A percentile compares a stretch with the other conserved stretches of the same genome.
phyloP scores from a whole-genome alignment of 2,113 vertebrate species.

The Phoenicopterus ruber region DNA sequence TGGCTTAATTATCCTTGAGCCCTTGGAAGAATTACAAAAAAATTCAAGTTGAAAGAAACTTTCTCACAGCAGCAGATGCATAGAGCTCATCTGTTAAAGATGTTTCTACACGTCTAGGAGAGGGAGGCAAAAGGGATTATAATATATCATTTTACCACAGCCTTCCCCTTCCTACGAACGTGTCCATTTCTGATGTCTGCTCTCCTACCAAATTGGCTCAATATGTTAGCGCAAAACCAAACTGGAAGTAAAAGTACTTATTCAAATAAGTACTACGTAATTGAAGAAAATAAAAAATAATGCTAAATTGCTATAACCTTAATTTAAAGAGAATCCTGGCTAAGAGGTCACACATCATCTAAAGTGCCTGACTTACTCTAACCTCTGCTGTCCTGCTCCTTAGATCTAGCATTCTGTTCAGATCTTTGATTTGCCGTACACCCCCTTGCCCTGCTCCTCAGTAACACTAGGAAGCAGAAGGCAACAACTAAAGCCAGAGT shows the following conservation, averaged over 20 bases:
- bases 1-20: conserved; percentile 49
- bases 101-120: background rate
- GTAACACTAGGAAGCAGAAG: background rate
- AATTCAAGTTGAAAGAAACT: conserved; percentile 50
- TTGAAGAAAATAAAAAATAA: background rate
- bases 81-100: conserved; percentile 43
- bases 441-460: background rate
- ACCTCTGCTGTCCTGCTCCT: background rate
- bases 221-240: background rate
- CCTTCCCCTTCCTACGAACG: background rate
- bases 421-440: background rate
- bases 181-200: background rate
- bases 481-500: background rate
- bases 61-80: conserved; percentile 48
- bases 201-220: background rate
- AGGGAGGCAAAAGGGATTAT: background rate
- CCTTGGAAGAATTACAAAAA: conserved; percentile 45
- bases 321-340: background rate
- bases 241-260: background rate
- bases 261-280: background rate
- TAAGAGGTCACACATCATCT: background rate
- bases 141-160: background rate
- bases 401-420: background rate
- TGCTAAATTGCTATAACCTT: background rate
- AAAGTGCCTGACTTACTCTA: background rate